Base-by-base conservation (phyloP, 2,888 invertebrate species). In the Pseudanteris insignis region DNA sequence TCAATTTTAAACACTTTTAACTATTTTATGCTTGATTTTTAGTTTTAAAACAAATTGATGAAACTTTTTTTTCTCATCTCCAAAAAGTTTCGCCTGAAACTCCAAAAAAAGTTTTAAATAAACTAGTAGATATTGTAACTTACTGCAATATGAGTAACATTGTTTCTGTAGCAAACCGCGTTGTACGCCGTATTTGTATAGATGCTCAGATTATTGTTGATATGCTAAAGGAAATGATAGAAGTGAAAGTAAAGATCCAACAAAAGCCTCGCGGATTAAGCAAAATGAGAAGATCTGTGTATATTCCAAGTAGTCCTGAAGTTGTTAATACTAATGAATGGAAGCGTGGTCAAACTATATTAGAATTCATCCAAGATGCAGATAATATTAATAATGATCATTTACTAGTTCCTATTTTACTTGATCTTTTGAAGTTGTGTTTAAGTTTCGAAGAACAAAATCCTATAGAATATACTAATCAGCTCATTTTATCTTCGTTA, bases 311-410 rank as follows among this genome's bases (percentile, higher is more conserved):
- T 0, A 66, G 68, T 36, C 80, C 84, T n/a, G 85, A 86, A 70
- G 81, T 89, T 18, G 81, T 88, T 0, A 86, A 88, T 66, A 86
- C 85, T 0, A 72, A 82, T 0, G 85, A 86, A 58, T 96, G 95
- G 95, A 89, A 86, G 71, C 82, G 89, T 40, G 92, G 93, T 0
- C 85, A 91, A 12, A 87, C 89, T 0, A 80, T 94, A 0, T 81
- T 96, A 14, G 96, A 96, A 80, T 86, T 91, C 63, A 83, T 94
- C 8, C 95, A 96, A 77, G 88, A 86, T 67, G 94, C 95, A 74
- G 90, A 90, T 78, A 91, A 90, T 78, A 84, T 96, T 63, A 78
- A 82, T 0, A 85, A 89, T 34, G 83, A 87, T 8, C 85, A 86
- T 43, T 67, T 84, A 0, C 82, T 96, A 32, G 83, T 94, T n/a